Evolutionary conservation across 1,140 invertebrate species (phyloP).

Genomic region (Plectrocnemia conspersa): DNA sequence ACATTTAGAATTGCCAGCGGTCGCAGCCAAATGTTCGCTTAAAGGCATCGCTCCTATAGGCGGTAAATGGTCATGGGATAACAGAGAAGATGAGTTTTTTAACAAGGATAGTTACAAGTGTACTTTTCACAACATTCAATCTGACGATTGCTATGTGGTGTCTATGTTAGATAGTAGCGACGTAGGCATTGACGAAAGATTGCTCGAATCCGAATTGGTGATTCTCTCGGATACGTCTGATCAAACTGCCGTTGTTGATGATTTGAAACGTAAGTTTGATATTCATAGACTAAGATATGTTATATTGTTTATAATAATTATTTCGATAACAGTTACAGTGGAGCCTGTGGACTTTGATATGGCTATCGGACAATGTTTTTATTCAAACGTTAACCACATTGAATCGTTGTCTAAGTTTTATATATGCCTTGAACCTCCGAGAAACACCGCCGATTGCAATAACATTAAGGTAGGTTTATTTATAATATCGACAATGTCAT

Average conservation of each 20-base stretch:
- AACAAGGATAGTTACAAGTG: constrained; percentile 51
- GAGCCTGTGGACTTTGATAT: constrained; percentile 37
- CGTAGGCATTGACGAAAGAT: constrained; percentile 30
- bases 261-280: too few species aligned
- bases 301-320: too few species aligned
- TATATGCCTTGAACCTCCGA: constrained; percentile 41
- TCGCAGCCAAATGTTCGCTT: constrained; percentile 64
- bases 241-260: not conserved
- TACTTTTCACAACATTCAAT: constrained; percentile 46
- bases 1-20: constrained; percentile 62
- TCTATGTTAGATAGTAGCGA: constrained; percentile 49
- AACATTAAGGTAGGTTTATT: constrained; percentile 5
- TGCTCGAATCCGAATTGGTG: too few species aligned
- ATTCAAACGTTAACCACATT: constrained; percentile 41
- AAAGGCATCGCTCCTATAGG: constrained; percentile 52
- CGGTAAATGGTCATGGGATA: constrained; percentile 52
- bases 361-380: constrained; percentile 42
- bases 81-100: constrained; percentile 54
- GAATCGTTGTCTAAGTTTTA: constrained; percentile 42
- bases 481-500: not conserved
- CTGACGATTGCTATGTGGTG: constrained; percentile 46
- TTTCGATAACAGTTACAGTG: constrained; percentile 8
- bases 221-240: too few species aligned
- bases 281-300: too few species aligned
- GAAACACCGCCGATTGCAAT: constrained; percentile 19